Percentiles rank a stretch among this genome's conserved stretches.
These are phyloP conservation scores for Plebejus anna DNA, from an alignment of 2,888 invertebrate species.

Conservation along the genomic window DNA sequence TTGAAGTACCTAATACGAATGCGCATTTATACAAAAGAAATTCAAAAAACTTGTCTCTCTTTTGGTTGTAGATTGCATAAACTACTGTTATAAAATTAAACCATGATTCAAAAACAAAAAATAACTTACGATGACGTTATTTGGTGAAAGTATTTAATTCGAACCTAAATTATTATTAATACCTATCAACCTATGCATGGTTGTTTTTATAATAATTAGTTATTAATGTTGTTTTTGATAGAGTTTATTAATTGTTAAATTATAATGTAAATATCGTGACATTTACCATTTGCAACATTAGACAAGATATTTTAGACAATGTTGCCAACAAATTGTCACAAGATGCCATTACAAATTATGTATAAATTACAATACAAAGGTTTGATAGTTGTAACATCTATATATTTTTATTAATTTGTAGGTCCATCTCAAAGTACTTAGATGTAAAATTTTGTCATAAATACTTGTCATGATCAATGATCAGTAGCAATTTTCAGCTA, in stretches of 20 bases:
- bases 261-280: conserved; percentile 15
- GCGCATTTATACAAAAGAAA: background rate
- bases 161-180: background rate
- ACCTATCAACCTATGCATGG: background rate
- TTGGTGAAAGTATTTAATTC: background rate
- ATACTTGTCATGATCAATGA: background rate
- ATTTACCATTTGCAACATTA: conserved; percentile 1
- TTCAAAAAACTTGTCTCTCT: background rate
- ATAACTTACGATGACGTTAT: background rate
- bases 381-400: background rate
- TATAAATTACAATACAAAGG: too few species aligned
- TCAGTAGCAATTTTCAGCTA: background rate
- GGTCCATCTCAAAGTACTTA: background rate
- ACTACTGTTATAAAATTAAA: background rate
- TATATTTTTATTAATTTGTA: background rate
- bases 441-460: too few species aligned
- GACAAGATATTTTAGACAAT: background rate
- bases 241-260: conserved; percentile 26
- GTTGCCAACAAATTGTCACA: background rate
- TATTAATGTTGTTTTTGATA: conserved; percentile 24
- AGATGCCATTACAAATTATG: background rate
- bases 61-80: background rate
- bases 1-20: background rate
- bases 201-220: conserved; percentile 18
- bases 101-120: background rate